A percentile compares a stretch with the other conserved stretches of the same genome.
phyloP scores from a whole-genome alignment of 30 jellyfish, hydroid and myxozoan species.

The Hydra vulgaris region DNA sequence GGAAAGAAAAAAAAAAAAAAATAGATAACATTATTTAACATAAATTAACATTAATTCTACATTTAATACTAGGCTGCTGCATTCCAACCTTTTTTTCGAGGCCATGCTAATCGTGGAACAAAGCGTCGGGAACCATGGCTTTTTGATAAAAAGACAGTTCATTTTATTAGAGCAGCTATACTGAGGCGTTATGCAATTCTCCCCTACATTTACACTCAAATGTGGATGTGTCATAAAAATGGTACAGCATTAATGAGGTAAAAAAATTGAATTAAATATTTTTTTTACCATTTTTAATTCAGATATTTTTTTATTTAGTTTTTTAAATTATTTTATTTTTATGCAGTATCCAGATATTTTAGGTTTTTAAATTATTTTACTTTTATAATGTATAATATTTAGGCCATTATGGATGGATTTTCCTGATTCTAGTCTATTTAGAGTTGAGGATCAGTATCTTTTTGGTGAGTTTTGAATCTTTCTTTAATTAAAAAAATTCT shows the following conservation, averaged over 20 bases:
- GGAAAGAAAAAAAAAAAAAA: too few species aligned
- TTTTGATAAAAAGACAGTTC: constrained; percentile 37
- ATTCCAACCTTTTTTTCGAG: constrained; percentile 67
- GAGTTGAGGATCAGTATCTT: constrained; percentile 62
- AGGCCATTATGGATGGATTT: constrained; percentile 79
- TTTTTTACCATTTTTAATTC: too few species aligned
- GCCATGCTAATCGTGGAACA: constrained; percentile 83
- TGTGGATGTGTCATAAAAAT: constrained; percentile 45
- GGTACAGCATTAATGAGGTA: constrained; percentile 77
- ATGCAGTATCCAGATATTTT: not conserved
- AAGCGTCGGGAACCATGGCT: constrained; percentile 75
- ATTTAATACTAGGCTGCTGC: not conserved
- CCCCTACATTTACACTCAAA: constrained; percentile 63
- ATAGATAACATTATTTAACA: too few species aligned
- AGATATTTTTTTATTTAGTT: too few species aligned
- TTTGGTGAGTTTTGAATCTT: constrained; percentile 39
- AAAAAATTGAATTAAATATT: too few species aligned
- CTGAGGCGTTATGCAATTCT: constrained; percentile 54
- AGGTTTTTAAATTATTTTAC: too few species aligned
- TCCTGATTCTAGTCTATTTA: constrained; percentile 54
- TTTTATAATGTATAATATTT: too few species aligned
- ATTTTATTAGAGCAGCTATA: constrained; percentile 58
- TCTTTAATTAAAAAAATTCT: too few species aligned
- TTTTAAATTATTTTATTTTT: too few species aligned
- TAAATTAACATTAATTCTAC: too few species aligned